phyloP scores from a whole-genome alignment of 2,888 invertebrate genomes.

The Synanthedon myopaeformis region DNA sequence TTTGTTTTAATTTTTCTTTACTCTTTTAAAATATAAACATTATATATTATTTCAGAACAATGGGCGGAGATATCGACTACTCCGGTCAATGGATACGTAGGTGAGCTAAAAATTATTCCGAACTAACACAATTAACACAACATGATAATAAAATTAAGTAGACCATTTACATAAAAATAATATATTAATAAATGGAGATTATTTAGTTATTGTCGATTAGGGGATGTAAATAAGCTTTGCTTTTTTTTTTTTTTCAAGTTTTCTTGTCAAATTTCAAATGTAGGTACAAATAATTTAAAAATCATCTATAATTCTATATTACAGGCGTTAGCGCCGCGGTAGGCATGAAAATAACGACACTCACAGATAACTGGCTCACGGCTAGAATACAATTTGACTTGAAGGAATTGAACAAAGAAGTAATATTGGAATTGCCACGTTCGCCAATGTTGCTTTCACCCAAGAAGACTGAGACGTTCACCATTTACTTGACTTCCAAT shows the following conservation, averaged over 20 bases:
- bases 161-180: too few relatives aligned
- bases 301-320: slow-evolving; percentile 5
- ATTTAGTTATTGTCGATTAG: too few relatives aligned
- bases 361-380: slow-evolving; percentile 50
- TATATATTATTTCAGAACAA: slow-evolving; percentile 33
- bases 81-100: slow-evolving; percentile 44
- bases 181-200: too few relatives aligned
- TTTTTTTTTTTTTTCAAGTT: too few relatives aligned
- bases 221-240: too few relatives aligned
- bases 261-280: too few relatives aligned
- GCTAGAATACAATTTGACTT: slow-evolving; percentile 41
- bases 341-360: slow-evolving; percentile 34
- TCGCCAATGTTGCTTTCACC: slow-evolving; percentile 47
- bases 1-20: too few relatives aligned
- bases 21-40: too few relatives aligned
- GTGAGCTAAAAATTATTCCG: slow-evolving; percentile 24
- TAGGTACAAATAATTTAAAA: too few relatives aligned
- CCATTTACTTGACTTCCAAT: slow-evolving; percentile 38
- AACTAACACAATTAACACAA: too few relatives aligned
- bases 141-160: too few relatives aligned
- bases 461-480: slow-evolving; percentile 40
- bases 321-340: slow-evolving; percentile 38
- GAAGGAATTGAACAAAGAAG: slow-evolving; percentile 24
- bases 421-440: slow-evolving; percentile 46
- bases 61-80: slow-evolving; percentile 44